phyloP scores from a whole-genome alignment of 2,888 invertebrate species.

The Gerris lacustris region DNA sequence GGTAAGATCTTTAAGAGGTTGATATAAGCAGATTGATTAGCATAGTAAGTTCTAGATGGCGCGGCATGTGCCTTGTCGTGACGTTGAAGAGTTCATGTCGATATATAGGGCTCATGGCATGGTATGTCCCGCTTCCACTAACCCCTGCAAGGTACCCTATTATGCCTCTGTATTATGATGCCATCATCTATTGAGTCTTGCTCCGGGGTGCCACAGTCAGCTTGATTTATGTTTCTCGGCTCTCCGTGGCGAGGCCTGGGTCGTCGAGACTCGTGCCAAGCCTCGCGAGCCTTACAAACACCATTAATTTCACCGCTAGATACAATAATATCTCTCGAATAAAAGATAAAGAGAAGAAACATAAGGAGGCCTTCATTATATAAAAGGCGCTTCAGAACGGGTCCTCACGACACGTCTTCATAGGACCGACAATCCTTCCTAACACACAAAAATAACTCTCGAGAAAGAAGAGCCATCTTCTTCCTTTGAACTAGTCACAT shows the following conservation, averaged over 20 bases:
- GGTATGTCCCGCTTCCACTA: background rate
- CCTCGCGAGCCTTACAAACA: background rate
- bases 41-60: background rate
- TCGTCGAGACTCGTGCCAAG: background rate
- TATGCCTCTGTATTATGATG: background rate
- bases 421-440: background rate
- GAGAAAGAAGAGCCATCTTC: background rate
- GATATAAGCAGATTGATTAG: background rate
- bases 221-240: background rate
- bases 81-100: background rate
- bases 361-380: background rate
- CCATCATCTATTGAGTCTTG: constrained; percentile 1
- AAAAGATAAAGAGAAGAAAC: background rate
- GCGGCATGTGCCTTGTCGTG: background rate
- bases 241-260: background rate
- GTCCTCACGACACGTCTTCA: background rate
- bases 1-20: no score
- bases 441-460: background rate
- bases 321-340: background rate
- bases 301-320: constrained; percentile 1
- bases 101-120: background rate
- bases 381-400: background rate
- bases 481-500: background rate
- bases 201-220: background rate
- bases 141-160: background rate